Conservation (phyloP, 2,113 vertebrate species). For the Conger conger region DNA sequence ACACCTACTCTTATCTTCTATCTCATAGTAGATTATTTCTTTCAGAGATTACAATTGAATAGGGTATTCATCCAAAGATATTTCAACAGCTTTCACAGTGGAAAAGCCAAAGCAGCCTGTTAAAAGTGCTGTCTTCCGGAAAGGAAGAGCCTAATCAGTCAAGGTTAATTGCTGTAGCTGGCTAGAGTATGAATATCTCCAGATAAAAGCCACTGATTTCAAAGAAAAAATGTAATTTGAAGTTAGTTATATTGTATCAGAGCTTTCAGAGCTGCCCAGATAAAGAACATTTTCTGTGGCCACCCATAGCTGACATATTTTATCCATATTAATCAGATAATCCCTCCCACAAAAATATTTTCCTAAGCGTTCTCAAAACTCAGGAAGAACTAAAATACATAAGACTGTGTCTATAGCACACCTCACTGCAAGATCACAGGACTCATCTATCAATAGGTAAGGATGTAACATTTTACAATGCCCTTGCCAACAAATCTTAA, state of each 20-base stretch:
- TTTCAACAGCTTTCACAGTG: not conserved
- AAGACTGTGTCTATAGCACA: too few relatives aligned
- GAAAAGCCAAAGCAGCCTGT: not conserved
- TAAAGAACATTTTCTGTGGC: not conserved
- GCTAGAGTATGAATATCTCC: not conserved
- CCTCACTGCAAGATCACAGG: too few relatives aligned
- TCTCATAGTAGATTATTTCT: not conserved
- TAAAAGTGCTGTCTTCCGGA: not conserved
- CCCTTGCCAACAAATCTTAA: too few relatives aligned
- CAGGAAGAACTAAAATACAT: too few relatives aligned
- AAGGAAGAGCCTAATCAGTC: not conserved
- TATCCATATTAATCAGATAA: not conserved
- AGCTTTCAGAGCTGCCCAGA: not conserved
- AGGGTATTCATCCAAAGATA: not conserved
- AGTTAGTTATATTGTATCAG: not conserved
- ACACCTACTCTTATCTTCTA: not conserved
- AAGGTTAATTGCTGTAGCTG: not conserved
- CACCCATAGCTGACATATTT: not conserved
- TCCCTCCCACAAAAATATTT: not conserved
- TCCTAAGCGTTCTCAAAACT: not conserved
- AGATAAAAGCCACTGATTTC: not conserved
- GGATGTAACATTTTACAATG: too few relatives aligned
- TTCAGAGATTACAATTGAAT: not conserved
- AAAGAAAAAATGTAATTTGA: not conserved
- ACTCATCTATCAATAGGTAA: too few relatives aligned